Evolutionary conservation across 2,113 vertebrate genomes (phyloP).

Genomic region (Toxotes chatareus): DNA sequence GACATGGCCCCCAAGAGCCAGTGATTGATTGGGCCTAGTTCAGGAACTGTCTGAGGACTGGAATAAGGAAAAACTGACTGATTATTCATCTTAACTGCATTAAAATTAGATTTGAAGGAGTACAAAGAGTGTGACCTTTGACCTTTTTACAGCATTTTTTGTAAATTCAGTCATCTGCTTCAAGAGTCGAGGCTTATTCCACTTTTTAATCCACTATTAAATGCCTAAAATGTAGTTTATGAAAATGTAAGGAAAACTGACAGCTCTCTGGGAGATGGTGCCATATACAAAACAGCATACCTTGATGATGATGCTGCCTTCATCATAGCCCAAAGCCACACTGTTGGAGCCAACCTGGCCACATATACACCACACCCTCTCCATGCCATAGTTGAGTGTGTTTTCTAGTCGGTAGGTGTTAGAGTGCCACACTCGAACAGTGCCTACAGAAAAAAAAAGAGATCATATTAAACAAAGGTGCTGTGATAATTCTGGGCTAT

Average conservation of each 20-base stretch:
- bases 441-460: slow-evolving; percentile 80
- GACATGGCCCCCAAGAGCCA: neutral
- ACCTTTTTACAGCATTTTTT: no score
- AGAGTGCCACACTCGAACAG: slow-evolving; percentile 95
- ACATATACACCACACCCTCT: slow-evolving; percentile 94
- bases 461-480: neutral
- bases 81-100: neutral
- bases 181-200: neutral
- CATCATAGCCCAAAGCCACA: slow-evolving; percentile 94
- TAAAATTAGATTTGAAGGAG: neutral
- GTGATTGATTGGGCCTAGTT: neutral
- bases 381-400: slow-evolving; percentile 95
- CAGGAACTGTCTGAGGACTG: no score
- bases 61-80: neutral
- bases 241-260: neutral
- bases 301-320: slow-evolving; percentile 97
- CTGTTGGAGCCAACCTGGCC: slow-evolving; percentile 94
- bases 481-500: rapidly evolving
- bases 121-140: no score
- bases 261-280: neutral
- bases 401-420: slow-evolving; percentile 94
- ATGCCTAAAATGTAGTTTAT: neutral
- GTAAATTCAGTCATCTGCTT: neutral
- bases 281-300: slow-evolving; percentile 69
- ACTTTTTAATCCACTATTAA: neutral